phyloP scores from a whole-genome alignment of 2,888 invertebrate genomes.

The Brachyopa scutellaris region DNA sequence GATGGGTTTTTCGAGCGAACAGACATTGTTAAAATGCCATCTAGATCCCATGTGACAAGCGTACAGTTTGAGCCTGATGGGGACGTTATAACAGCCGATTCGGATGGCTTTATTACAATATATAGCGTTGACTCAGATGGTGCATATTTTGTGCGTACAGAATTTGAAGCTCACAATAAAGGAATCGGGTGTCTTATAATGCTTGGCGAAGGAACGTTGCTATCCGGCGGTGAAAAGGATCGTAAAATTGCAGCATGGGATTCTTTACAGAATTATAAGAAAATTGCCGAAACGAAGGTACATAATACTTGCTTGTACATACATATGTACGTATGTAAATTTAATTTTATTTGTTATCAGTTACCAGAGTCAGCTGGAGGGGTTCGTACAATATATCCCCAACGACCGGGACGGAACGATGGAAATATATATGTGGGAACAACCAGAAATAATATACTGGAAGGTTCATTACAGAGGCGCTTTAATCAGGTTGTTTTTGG shows the following conservation, averaged over 20 bases:
- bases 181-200: conserved; percentile 93
- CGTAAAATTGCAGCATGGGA: conserved; percentile 96
- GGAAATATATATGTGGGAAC: conserved; percentile 96
- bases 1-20: conserved; percentile 95
- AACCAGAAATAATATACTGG: conserved; percentile 93
- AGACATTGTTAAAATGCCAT: conserved; percentile 94
- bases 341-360: conserved; percentile 82
- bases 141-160: conserved; percentile 93
- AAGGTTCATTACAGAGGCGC: conserved; percentile 93
- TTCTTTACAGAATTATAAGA: conserved; percentile 93
- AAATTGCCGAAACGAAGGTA: conserved; percentile 94
- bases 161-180: conserved; percentile 94
- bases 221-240: conserved; percentile 95
- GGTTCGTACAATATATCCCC: conserved; percentile 93
- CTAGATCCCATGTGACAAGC: conserved; percentile 92
- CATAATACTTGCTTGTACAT: too few species aligned
- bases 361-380: conserved; percentile 94
- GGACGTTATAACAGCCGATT: conserved; percentile 95
- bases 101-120: conserved; percentile 94
- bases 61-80: conserved; percentile 95
- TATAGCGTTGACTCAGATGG: conserved; percentile 95
- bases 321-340: neutral
- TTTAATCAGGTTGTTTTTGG: conserved; percentile 95
- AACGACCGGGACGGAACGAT: conserved; percentile 92
- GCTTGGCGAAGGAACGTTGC: conserved; percentile 93